These are phyloP conservation scores for Phoebastria nigripes DNA, from an alignment of 2,797 vertebrate species.

Conservation along the genomic window DNA sequence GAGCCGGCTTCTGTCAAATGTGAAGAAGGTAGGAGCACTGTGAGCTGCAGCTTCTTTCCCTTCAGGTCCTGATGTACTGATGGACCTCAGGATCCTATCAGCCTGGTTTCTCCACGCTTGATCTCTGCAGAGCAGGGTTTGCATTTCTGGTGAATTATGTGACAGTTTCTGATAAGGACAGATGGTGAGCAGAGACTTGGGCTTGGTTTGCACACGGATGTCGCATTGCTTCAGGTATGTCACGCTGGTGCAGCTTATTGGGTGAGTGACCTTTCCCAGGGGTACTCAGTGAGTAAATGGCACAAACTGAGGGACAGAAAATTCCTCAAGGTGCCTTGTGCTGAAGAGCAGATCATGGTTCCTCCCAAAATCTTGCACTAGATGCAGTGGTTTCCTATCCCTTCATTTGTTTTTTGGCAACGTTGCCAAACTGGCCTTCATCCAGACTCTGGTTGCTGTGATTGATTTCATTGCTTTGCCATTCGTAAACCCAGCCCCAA, in stretches of 20 bases:
- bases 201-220: neutral
- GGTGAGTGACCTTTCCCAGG: neutral
- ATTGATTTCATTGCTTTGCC: conserved; percentile 1
- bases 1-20: neutral
- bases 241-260: rapidly evolving
- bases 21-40: neutral
- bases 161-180: neutral
- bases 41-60: neutral
- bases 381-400: neutral
- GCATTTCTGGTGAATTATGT: neutral
- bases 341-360: neutral
- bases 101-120: neutral
- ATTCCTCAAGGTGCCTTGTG: neutral
- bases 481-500: neutral
- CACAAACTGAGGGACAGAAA: neutral
- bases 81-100: neutral
- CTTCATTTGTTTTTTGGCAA: neutral
- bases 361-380: neutral
- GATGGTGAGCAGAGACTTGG: neutral
- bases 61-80: neutral
- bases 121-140: neutral
- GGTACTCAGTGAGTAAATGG: neutral
- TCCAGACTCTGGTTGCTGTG: neutral
- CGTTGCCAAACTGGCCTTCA: neutral
- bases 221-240: neutral